Evolutionary conservation across 1,140 invertebrate genomes (phyloP).

Genomic region (Macrostomum lignano): DNA sequence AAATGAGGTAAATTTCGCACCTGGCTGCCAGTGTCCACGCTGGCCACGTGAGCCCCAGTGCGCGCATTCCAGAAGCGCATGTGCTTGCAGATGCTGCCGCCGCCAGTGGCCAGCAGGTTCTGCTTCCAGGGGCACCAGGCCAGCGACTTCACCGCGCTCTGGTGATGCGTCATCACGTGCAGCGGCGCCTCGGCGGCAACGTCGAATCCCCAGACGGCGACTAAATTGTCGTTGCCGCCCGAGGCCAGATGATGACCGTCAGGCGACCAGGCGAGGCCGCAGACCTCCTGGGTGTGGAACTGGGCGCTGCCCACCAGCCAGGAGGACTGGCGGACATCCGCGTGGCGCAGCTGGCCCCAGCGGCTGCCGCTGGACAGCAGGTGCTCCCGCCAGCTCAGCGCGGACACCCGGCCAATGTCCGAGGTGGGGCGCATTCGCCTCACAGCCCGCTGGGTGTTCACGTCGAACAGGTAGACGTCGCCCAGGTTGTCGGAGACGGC

Average conservation of each 20-base stretch:
- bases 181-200: conserved; percentile 10
- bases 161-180: conserved; percentile 28
- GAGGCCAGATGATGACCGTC: conserved; percentile 67
- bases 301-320: conserved; percentile 44
- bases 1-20: too few relatives aligned
- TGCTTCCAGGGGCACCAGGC: conserved; percentile 84
- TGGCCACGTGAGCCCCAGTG: conserved; percentile 31
- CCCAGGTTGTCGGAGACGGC: conserved; percentile 4
- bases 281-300: conserved; percentile 56
- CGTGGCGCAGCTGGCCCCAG: conserved; percentile 60
- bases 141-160: conserved; percentile 40
- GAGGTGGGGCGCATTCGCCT: not conserved
- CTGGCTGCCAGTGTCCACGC: conserved; percentile 18
- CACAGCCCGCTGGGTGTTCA: not conserved
- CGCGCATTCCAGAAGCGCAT: conserved; percentile 64
- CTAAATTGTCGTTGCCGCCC: conserved; percentile 72
- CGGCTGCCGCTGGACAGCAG: conserved; percentile 40
- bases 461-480: not conserved
- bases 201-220: conserved; percentile 50
- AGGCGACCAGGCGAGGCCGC: conserved; percentile 74
- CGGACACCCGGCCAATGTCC: conserved; percentile 28
- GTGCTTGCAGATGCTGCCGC: conserved; percentile 66
- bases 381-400: conserved; percentile 2
- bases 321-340: conserved; percentile 63
- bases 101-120: conserved; percentile 63